Percentiles rank a stretch among this genome's conserved stretches.
These are phyloP conservation scores for Lamprologus speciosus DNA, from an alignment of 2,113 vertebrate genomes.

Conservation along the genomic window DNA sequence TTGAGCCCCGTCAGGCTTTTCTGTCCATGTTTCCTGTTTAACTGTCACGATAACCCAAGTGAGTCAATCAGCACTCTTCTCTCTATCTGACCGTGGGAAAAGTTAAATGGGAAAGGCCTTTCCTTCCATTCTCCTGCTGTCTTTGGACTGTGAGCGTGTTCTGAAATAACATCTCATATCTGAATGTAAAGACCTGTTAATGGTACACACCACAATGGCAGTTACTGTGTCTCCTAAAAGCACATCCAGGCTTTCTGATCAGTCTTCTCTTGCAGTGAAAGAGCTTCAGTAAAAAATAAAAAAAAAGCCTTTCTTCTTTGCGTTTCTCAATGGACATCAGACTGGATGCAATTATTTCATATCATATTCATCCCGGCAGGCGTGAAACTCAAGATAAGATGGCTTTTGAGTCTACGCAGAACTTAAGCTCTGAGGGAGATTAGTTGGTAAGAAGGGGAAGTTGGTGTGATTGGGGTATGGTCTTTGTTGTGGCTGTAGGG, in stretches of 20 bases:
- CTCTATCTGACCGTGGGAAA: conserved; percentile 58
- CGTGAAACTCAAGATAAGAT: conserved; percentile 21
- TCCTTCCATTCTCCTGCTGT: conserved; percentile 54
- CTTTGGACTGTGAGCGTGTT: conserved; percentile 1
- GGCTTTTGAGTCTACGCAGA: neutral
- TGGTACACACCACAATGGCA: neutral
- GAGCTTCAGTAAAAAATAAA: neutral
- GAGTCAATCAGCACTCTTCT: conserved; percentile 9
- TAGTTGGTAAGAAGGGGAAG: conserved; percentile 29
- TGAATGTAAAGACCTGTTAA: neutral
- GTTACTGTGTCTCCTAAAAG: neutral
- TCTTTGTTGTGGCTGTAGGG: conserved; percentile 47
- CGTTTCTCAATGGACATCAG: neutral
- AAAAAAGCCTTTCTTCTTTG: neutral
- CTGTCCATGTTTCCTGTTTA: conserved; percentile 20
- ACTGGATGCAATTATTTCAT: neutral
- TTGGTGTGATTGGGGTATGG: conserved; percentile 16
- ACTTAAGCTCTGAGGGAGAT: neutral
- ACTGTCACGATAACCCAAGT: neutral
- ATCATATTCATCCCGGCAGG: neutral
- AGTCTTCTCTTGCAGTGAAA: neutral
- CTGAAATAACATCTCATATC: conserved; percentile 30
- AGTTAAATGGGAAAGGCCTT: conserved; percentile 25
- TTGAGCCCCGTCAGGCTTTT: neutral
- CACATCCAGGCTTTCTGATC: neutral